These are phyloP conservation scores for Calypte anna DNA, from an alignment of 2,113 vertebrate genomes.

Conservation along the genomic window DNA sequence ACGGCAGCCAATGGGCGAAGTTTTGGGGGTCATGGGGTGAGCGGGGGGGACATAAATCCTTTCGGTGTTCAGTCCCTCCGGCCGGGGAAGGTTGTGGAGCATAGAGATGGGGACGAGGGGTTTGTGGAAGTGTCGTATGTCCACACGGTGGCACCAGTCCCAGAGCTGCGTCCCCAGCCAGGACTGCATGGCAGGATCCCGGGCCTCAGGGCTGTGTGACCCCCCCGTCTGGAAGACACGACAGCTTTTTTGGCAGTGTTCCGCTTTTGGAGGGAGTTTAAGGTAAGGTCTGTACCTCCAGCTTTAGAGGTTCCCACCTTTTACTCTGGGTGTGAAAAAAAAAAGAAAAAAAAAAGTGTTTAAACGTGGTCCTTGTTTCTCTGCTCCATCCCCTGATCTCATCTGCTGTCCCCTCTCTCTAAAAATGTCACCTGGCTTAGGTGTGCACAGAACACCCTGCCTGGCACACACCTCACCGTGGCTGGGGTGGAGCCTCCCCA, in stretches of 20 bases:
- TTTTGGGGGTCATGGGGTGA: not conserved
- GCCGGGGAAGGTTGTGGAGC: not conserved
- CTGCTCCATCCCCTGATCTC: not conserved
- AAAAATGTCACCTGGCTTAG: not conserved
- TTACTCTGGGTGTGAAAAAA: not conserved
- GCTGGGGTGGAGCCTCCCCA: not conserved
- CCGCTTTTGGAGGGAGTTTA: not conserved
- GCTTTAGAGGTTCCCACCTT: not conserved
- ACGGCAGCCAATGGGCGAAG: not conserved
- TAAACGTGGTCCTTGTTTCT: not conserved
- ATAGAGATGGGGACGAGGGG: rapidly evolving
- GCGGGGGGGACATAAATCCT: not conserved
- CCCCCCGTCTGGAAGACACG: rapidly evolving
- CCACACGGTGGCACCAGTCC: conserved; percentile 62
- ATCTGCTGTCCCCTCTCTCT: not conserved
- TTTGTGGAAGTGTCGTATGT: not conserved
- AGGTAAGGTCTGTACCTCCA: not conserved
- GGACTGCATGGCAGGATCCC: not conserved
- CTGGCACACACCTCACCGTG: not conserved
- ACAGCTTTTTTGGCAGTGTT: not conserved
- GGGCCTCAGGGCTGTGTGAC: not conserved
- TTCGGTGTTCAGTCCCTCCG: not conserved
- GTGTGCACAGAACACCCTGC: not conserved
- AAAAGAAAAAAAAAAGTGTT: not conserved
- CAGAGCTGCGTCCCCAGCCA: not conserved